Conservation (phyloP, 2,888 invertebrate genomes). For the Drosophila peninsularis region DNA sequence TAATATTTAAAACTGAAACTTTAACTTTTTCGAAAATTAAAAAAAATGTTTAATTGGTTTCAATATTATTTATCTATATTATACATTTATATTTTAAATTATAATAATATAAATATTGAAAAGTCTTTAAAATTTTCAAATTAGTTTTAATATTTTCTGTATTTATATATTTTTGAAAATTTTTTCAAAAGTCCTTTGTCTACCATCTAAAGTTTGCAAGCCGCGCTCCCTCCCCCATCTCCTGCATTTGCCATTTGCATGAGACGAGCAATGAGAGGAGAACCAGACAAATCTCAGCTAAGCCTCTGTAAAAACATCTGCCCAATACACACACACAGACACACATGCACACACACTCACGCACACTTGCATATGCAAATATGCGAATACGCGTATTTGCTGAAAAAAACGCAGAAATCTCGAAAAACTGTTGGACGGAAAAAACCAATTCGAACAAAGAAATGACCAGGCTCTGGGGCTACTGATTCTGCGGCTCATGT, state of each 20-base stretch:
- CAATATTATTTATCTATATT: not conserved
- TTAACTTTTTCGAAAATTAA: too few relatives aligned
- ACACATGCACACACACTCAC: conserved; percentile 19
- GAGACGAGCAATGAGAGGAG: conserved; percentile 21
- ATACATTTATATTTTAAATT: not conserved
- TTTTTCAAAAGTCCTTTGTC: conserved; percentile 1
- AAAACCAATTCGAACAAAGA: conserved; percentile 78
- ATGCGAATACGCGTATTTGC: conserved; percentile 18
- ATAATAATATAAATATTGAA: not conserved
- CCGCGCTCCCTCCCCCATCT: conserved; percentile 1
- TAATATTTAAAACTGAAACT: not conserved
- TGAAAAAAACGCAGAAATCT: conserved; percentile 25
- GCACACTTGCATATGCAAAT: conserved; percentile 17
- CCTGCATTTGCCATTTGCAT: conserved; percentile 56
- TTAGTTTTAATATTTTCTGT: not conserved
- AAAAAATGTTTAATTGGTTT: too few relatives aligned
- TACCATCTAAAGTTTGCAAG: not conserved
- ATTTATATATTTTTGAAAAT: not conserved
- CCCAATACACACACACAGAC: conserved; percentile 44
- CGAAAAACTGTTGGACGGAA: conserved; percentile 62
- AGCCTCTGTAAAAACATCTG: conserved; percentile 72
- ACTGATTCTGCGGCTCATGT: conserved; percentile 61
- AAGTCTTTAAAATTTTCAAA: not conserved
- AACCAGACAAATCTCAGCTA: conserved; percentile 66
- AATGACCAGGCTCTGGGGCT: conserved; percentile 74